phyloP scores from a whole-genome alignment of 2,113 vertebrate genomes.

The Neolamprologus devosi region DNA sequence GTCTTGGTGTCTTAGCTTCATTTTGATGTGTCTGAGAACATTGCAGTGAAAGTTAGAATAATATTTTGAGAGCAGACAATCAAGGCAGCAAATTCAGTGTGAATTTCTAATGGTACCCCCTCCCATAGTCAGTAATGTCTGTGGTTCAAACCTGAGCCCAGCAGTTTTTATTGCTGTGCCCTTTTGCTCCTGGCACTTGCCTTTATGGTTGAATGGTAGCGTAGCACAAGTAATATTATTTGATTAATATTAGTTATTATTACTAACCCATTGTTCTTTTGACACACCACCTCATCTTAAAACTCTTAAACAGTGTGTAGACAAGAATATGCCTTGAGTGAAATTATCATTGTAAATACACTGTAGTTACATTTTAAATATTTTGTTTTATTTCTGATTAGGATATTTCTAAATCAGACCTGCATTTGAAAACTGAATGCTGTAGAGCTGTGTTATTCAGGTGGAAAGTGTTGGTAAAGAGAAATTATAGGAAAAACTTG shows the following conservation, averaged over 20 bases:
- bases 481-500: neutral
- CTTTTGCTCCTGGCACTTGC: neutral
- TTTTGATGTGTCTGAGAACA: neutral
- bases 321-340: neutral
- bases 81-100: neutral
- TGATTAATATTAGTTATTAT: neutral
- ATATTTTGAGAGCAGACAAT: neutral
- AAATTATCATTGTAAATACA: neutral
- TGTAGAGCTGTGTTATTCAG: neutral
- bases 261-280: neutral
- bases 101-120: neutral
- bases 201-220: neutral
- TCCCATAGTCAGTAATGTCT: neutral
- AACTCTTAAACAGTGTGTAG: neutral
- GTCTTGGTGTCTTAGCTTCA: neutral
- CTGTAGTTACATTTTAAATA: neutral
- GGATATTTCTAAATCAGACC: neutral
- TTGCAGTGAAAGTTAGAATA: neutral
- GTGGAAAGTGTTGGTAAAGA: constrained; percentile 3
- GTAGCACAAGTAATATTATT: neutral
- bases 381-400: neutral
- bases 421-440: neutral
- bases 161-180: neutral
- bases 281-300: neutral
- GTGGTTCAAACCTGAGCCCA: neutral